Evolutionary conservation across 2,888 invertebrate species (phyloP).

Genomic region (Drosophila lutescens): DNA sequence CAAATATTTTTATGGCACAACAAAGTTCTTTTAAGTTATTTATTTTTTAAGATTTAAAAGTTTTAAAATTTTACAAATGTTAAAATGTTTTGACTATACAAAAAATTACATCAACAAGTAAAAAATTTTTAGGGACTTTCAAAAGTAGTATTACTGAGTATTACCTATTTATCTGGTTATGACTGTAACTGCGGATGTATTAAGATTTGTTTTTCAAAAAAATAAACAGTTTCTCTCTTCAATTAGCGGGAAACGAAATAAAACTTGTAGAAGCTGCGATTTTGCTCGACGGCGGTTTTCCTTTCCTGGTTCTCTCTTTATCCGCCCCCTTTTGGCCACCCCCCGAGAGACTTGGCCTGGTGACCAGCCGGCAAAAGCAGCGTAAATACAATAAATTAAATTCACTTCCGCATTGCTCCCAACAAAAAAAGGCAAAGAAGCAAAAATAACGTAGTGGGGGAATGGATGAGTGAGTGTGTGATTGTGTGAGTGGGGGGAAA

Average conservation of each 20-base stretch:
- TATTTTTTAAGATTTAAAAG: no score
- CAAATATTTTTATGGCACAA: no score
- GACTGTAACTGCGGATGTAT: constrained; percentile 49
- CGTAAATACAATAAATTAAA: constrained; percentile 83
- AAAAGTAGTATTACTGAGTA: neutral
- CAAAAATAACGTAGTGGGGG: constrained; percentile 61
- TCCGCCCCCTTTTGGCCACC: constrained; percentile 1
- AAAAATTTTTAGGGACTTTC: neutral
- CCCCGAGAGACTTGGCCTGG: constrained; percentile 45
- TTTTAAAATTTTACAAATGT: no score
- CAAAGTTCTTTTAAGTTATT: no score
- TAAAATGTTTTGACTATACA: no score
- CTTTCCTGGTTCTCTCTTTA: constrained; percentile 70
- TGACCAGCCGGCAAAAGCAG: constrained; percentile 54
- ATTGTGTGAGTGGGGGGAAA: constrained; percentile 61
- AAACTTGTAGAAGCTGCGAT: constrained; percentile 52
- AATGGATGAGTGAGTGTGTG: constrained; percentile 19
- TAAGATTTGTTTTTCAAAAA: constrained; percentile 43
- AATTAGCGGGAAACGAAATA: constrained; percentile 73
- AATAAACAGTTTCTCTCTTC: constrained; percentile 37
- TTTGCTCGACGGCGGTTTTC: constrained; percentile 58
- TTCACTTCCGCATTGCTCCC: constrained; percentile 85
- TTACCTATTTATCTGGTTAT: constrained; percentile 9
- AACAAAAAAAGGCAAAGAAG: constrained; percentile 61
- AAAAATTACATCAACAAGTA: neutral